Evolutionary conservation across 1,140 invertebrate species (phyloP), one percentile per base, ranked within the genome.

Genomic region (Drosophila sp.): DNA sequence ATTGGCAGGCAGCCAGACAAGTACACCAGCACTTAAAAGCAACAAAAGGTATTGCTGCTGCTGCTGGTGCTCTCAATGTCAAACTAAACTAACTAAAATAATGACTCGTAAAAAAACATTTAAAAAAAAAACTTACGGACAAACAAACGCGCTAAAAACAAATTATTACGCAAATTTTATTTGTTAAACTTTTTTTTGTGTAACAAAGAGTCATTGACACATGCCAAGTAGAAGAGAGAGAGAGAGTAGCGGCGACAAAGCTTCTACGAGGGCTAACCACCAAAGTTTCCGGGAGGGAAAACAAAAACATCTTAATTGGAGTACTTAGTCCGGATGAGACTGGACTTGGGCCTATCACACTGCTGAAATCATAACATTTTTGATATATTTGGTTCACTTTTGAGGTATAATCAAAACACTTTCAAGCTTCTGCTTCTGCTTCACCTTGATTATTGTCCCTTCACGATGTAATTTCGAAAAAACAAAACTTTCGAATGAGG

Each of bases 111-210:
- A 50, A 50, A 35, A 25, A 35, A 40, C 57, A 17, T 33, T 10
- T 25, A 29, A 68, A 61, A 65, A 47, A 27, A 62, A 35, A 60
- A 33, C 32, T n/a, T 33, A 33, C 32, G 8, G 55, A 33, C 29
- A 57, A 11, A 55, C 62, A 54, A 54, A 41, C 10, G 44, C 44
- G 44, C 44, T 50, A 33, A 57, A 55, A 76, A 38, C 54, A 67
- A 76, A 76, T 76, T 76, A 76, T 76, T 76, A 76, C 73, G 73
- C 72, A 76, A 76, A 76, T 76, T 76, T 74, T 70, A 75, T 75
- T 67, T 75, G 63, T 74, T 62, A 76, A 41, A 47, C 71, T 41
- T 74, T 72, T 38, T 38, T 38, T 11, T 38, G 35, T 69, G 38
- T 38, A 63, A 50, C 29, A 64, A 40, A 60, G 41, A 76, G 72